Conservation (phyloP, 2,888 invertebrate genomes). For the Atrina japonica region DNA sequence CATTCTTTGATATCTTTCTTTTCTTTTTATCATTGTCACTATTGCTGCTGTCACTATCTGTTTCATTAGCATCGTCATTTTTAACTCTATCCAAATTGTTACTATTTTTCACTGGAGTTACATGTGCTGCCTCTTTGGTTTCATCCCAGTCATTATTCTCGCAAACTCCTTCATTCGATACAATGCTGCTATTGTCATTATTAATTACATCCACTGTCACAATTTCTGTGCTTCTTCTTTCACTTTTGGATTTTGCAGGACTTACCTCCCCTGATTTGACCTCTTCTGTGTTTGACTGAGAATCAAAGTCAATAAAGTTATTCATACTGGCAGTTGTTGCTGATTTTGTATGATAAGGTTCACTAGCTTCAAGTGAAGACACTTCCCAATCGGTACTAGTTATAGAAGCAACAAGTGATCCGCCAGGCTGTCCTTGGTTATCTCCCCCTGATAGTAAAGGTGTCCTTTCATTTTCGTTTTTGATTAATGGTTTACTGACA, state of each 20-base stretch:
- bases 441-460: conserved; percentile 46
- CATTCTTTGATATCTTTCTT: too few species aligned
- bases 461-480: conserved; percentile 38
- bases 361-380: conserved; percentile 56
- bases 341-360: conserved; percentile 41
- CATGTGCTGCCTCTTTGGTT: background rate
- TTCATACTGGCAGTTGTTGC: conserved; percentile 66
- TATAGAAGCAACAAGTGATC: conserved; percentile 5
- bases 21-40: too few species aligned
- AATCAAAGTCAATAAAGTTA: conserved; percentile 64
- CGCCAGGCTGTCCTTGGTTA: conserved; percentile 13
- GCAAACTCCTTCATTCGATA: background rate
- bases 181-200: too few species aligned
- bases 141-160: too few species aligned
- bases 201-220: background rate
- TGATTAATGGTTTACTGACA: conserved; percentile 52
- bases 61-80: background rate
- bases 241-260: background rate
- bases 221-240: background rate
- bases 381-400: conserved; percentile 59
- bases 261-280: background rate
- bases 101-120: background rate
- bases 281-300: conserved; percentile 18
- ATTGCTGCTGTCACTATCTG: background rate
- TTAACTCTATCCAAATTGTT: background rate